Evolutionary conservation across 2,888 invertebrate species (phyloP), one percentile per base, ranked within the genome.

Genomic region (Dasysyrphus albostriatus): DNA sequence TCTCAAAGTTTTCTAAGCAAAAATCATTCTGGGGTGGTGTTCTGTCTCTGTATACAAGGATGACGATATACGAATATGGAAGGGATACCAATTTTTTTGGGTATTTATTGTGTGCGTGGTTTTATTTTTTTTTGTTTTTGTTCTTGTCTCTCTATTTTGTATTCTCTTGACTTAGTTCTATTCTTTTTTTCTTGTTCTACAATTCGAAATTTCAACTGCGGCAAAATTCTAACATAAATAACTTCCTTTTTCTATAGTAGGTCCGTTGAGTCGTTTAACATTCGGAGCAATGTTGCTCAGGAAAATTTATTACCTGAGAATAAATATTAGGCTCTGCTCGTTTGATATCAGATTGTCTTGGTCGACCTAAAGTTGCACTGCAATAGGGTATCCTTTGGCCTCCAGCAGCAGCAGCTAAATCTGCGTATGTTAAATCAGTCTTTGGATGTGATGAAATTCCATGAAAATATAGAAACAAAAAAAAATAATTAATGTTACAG

Each of bases 231-330:
- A 51, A 59, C 51, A 78, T 83, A 78, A 77, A 83, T 78, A 83
- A 75, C 56, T 14, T 32, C 14, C 19, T 34, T 19, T 10, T 12
- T 32, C 2, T 14, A 14, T 24, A 24, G 24, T 24, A 2, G 61
- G 37, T 24, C 51, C 9, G 42, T 65, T 3, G 24, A 2, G 24
- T 24, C 24, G 24, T 24, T 82, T 54, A 83, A 88, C 90, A 90
- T 75, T 90, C 90, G 72, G 90, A 89, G 87, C 89, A 90, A 65
- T 90, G 90, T 89, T 90, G 90, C 88, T 92, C 91, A 89, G 90
- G 90, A 90, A 91, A 91, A 89, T 92, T 90, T 90, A 90, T 92
- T 93, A 93, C 93, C 92, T 93, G 93, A 85, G 93, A 92, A 89
- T 93, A 93, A 89, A 93, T 93, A 83, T 92, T 92, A 78, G 93